A percentile compares a stretch with the other conserved stretches of the same genome.
These are phyloP conservation scores for Drosophila rhopaloa DNA, from an alignment of 1,140 invertebrate genomes.

Conservation along the genomic window DNA sequence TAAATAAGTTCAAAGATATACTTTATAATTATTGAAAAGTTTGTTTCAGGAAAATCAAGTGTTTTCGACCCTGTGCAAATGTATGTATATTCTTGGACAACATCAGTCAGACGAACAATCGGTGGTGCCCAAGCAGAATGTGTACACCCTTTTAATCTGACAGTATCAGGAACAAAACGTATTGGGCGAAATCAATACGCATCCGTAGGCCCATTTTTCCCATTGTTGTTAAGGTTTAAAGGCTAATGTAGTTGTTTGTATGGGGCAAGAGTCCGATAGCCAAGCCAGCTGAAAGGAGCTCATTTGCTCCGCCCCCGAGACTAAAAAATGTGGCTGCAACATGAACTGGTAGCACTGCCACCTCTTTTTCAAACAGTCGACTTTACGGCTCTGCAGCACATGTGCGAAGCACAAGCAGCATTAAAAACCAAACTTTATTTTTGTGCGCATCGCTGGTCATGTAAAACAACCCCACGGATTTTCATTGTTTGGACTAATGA, in stretches of 20 bases:
- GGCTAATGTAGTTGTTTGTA: conserved; percentile 75
- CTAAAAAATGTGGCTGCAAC: conserved; percentile 24
- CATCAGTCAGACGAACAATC: too few relatives aligned
- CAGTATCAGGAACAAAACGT: too few relatives aligned
- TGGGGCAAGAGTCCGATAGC: conserved; percentile 30
- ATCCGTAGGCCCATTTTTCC: conserved; percentile 66
- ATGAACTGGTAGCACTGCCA: conserved; percentile 9
- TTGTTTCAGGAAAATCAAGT: too few relatives aligned
- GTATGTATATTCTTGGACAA: too few relatives aligned
- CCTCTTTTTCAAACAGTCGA: background rate
- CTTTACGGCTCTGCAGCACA: conserved; percentile 27
- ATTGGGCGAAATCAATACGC: conserved; percentile 7
- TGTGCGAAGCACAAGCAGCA: conserved; percentile 62
- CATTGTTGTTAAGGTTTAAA: conserved; percentile 58
- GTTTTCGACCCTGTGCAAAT: too few relatives aligned
- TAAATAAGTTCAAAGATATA: too few relatives aligned
- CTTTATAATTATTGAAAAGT: too few relatives aligned
- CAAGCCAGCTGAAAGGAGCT: conserved; percentile 1
- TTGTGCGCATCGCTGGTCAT: conserved; percentile 62
- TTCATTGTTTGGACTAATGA: conserved; percentile 58
- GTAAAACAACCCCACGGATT: conserved; percentile 43
- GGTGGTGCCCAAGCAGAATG: too few relatives aligned
- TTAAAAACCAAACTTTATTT: conserved; percentile 55
- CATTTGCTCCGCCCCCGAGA: conserved; percentile 3
- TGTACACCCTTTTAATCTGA: too few relatives aligned